Conservation (phyloP, 2,888 invertebrate species). For the Pinctada fucata region DNA sequence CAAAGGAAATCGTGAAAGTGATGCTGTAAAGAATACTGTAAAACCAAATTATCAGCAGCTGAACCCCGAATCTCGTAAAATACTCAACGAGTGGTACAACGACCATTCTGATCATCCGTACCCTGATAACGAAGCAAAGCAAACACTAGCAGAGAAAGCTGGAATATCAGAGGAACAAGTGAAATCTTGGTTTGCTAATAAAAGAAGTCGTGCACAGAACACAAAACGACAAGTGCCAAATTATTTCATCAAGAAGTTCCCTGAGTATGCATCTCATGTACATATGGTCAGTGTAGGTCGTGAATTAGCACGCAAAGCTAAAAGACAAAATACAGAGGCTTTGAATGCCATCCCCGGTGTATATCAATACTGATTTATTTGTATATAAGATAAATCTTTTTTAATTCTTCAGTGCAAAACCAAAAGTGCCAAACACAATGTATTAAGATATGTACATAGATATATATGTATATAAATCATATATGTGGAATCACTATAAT, state of each 20-base stretch:
- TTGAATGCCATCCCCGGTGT: not conserved
- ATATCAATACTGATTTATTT: too few relatives aligned
- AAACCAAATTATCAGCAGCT: conserved; percentile 53
- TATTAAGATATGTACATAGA: too few relatives aligned
- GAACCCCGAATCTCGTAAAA: conserved; percentile 47
- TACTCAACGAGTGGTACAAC: conserved; percentile 64
- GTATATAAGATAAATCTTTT: too few relatives aligned
- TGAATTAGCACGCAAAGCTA: conserved; percentile 42
- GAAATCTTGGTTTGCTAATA: conserved; percentile 71
- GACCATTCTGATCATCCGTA: conserved; percentile 60
- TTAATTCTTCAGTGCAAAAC: not conserved
- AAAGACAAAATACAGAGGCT: conserved; percentile 15
- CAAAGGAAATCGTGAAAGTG: conserved; percentile 47
- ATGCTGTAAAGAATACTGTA: conserved; percentile 38
- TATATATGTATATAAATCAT: too few relatives aligned
- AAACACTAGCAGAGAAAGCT: conserved; percentile 53
- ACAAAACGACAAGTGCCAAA: conserved; percentile 64
- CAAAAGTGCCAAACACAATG: conserved; percentile 1
- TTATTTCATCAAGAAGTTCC: conserved; percentile 64
- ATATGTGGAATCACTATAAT: too few relatives aligned
- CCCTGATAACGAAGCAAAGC: conserved; percentile 64
- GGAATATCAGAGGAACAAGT: conserved; percentile 61
- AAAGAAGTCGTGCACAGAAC: conserved; percentile 66
- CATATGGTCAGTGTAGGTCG: conserved; percentile 58
- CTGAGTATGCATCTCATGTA: conserved; percentile 57